phyloP scores from a whole-genome alignment of 2,888 invertebrate genomes.

The Epiblema foenella region DNA sequence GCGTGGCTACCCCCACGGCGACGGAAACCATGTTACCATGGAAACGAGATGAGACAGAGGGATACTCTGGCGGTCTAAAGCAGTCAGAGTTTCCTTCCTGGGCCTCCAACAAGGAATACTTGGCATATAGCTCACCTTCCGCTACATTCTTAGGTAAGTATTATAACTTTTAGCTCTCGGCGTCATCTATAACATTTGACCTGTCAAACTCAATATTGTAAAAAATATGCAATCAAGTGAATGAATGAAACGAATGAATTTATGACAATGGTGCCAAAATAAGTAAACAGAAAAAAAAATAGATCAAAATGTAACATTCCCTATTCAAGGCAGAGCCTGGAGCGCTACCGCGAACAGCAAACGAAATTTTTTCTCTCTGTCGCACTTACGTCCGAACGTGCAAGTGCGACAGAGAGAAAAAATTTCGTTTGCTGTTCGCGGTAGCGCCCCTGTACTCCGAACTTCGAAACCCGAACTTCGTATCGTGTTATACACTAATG shows the following conservation, averaged over 20 bases:
- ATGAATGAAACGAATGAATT: constrained; percentile 29
- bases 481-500: too few species aligned
- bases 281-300: background rate
- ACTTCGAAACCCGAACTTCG: too few species aligned
- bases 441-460: too few species aligned
- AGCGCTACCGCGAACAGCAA: too few species aligned
- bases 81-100: constrained; percentile 97
- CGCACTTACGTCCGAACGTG: too few species aligned
- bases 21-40: constrained; percentile 96
- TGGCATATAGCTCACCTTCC: constrained; percentile 95
- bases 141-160: constrained; percentile 94
- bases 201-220: background rate
- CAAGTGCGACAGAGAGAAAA: too few species aligned
- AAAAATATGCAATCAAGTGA: background rate
- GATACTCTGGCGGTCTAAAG: constrained; percentile 86
- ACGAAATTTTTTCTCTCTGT: too few species aligned
- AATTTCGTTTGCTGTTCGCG: too few species aligned
- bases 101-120: constrained; percentile 97
- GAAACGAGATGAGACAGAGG: constrained; percentile 93
- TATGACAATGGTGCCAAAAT: too few species aligned
- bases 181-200: background rate
- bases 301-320: background rate
- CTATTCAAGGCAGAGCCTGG: background rate
- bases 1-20: constrained; percentile 94
- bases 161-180: background rate